Percentiles rank a stretch among this genome's conserved stretches.
phyloP scores from a whole-genome alignment of 2,113 vertebrate species.

The Neofelis nebulosa region DNA sequence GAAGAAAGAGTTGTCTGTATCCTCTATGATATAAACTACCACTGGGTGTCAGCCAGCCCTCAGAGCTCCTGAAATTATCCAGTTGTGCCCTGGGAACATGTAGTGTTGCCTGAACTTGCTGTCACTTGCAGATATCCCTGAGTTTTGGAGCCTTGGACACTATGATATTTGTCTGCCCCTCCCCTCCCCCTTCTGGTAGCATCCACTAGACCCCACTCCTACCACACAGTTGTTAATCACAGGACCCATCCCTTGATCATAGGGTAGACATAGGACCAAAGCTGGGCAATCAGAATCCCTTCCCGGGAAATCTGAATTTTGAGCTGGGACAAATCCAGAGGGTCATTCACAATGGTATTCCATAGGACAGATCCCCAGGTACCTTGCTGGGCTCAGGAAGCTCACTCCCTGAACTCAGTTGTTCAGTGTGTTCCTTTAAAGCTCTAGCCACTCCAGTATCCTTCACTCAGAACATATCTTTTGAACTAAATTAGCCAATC shows the following conservation, averaged over 20 bases:
- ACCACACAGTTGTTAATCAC: background rate
- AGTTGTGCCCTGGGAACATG: background rate
- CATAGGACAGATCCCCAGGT: background rate
- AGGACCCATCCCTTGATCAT: background rate
- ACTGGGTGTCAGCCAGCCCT: background rate
- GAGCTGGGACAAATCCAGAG: background rate
- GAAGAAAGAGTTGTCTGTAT: background rate
- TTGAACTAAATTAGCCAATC: background rate
- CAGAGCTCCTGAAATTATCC: background rate
- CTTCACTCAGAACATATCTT: background rate
- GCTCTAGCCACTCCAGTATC: background rate
- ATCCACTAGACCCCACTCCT: background rate
- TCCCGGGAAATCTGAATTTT: background rate
- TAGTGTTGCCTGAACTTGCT: background rate
- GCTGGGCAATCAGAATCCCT: background rate
- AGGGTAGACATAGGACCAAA: background rate
- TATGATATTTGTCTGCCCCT: background rate
- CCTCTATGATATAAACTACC: background rate
- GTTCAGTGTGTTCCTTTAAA: slow-evolving; percentile 19
- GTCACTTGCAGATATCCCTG: background rate
- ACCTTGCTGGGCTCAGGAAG: background rate
- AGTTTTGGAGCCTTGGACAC: background rate
- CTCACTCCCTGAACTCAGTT: too few relatives aligned
- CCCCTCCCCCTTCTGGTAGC: background rate
- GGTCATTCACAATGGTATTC: background rate